Evolutionary conservation across 2,113 vertebrate genomes (phyloP).

Genomic region (Atractosteus spatula): DNA sequence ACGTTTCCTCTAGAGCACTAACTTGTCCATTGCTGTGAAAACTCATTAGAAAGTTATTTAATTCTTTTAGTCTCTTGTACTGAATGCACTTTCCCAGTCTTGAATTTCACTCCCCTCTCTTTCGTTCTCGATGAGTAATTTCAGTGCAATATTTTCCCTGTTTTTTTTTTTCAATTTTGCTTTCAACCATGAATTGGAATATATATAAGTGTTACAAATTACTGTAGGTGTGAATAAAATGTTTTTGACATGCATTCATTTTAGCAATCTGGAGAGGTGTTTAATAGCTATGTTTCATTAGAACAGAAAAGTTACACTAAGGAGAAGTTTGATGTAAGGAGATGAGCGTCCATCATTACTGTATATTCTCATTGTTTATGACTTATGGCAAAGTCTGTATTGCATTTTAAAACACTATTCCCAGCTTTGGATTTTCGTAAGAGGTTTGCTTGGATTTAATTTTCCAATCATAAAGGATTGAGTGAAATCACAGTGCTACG

Average conservation of each 20-base stretch:
- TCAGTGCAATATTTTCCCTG: conserved; percentile 48
- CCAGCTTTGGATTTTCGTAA: too few species aligned
- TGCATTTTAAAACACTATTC: too few species aligned
- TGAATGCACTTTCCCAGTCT: background rate
- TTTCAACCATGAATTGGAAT: conserved; percentile 58
- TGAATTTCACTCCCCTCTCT: conserved; percentile 50
- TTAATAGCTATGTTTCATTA: too few species aligned
- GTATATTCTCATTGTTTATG: too few species aligned
- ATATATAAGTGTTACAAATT: conserved; percentile 64
- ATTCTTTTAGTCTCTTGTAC: background rate
- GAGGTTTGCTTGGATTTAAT: too few species aligned
- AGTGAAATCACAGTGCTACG: too few species aligned
- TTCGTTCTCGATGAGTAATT: conserved; percentile 53
- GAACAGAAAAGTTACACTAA: too few species aligned
- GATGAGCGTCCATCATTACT: too few species aligned
- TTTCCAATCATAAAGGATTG: too few species aligned
- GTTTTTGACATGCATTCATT: conserved; percentile 16
- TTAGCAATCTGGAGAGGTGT: conserved; percentile 1
- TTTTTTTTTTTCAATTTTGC: conserved; percentile 43
- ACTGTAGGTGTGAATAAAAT: conserved; percentile 22
- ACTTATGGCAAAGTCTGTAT: too few species aligned
- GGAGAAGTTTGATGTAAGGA: too few species aligned
- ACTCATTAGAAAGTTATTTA: conserved; percentile 27
- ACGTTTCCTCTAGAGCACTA: conserved; percentile 66
- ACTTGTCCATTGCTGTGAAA: conserved; percentile 69